phyloP scores from a whole-genome alignment of 2,113 vertebrate species.

The Orientallactaga bullata region DNA sequence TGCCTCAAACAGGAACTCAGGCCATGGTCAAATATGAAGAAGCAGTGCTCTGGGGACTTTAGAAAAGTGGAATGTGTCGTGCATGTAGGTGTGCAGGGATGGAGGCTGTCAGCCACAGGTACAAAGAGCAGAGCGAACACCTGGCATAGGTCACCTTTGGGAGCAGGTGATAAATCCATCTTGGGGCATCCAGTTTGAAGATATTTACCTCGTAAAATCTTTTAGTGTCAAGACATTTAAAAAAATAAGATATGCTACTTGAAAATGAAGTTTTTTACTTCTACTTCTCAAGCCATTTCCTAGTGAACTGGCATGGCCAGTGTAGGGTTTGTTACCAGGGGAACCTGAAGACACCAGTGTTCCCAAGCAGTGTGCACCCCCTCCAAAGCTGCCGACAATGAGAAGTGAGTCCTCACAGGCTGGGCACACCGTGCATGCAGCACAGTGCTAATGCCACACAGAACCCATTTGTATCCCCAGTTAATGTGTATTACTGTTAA shows the following conservation, averaged over 20 bases:
- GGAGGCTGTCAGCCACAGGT: accelerated
- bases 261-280: not conserved
- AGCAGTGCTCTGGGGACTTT: accelerated
- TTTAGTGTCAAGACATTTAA: not conserved
- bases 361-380: accelerated
- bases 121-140: no score
- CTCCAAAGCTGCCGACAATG: no score
- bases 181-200: not conserved
- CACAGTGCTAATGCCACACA: no score
- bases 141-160: no score
- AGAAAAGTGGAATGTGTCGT: accelerated
- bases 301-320: accelerated
- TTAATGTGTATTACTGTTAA: no score
- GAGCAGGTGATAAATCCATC: no score
- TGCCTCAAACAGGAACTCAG: accelerated
- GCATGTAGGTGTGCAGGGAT: accelerated
- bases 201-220: not conserved
- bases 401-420: no score
- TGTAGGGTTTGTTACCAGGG: accelerated
- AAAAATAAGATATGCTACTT: not conserved
- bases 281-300: not conserved
- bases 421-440: no score
- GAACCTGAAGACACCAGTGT: accelerated
- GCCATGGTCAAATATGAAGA: not conserved
- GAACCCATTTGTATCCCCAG: no score